Evolutionary conservation across 1,140 invertebrate species (phyloP), one percentile per base, ranked within the genome.

Genomic region (Neuroterus valhalla): DNA sequence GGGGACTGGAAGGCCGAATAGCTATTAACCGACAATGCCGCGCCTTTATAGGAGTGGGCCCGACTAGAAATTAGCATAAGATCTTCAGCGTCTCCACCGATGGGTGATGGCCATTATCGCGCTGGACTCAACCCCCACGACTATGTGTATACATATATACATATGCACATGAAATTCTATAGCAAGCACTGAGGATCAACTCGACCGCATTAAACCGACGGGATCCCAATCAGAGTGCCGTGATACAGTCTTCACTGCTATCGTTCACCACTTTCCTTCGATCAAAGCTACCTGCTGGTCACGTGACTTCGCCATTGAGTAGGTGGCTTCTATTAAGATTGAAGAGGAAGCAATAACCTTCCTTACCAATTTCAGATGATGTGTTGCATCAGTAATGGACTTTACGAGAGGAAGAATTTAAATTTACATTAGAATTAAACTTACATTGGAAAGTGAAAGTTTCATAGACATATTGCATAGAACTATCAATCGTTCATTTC

Each of bases 1-100:
- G 12, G 12, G 12, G 10, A 52, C 19, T 21, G 21, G 10, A 21
- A 2, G 6, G 17, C 10, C 72, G 77, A 78, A 68, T 75, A 74
- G 70, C 86, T 86, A 86, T 87, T 83, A 87, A 70, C 76, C 82
- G 79, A 85, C 85, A 86, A 86, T 86, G 79, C 81, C 83, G 82
- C 81, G 77, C 79, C 81, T 80, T 79, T 67, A 70, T 12, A 42
- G 66, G 69, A 55, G 23, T 12, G 21, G 21, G 23, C 23, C 23
- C 26, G 10, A 55, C 31, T 55, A 10, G 52, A 55, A 21, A 88
- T 87, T 87, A 87, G 82, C 86, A 85, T 87, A 86, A 86, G 81
- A 82, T 74, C 78, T 73, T 79, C 78, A 72, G 71, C 80, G 75
- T 84, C 80, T 80, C 82, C 76, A 70, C 73, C 72, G 76, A 79